Evolutionary conservation across 2,888 invertebrate genomes (phyloP), one percentile per base, ranked within the genome.

Genomic region (Lissocephala sabroskyi): DNA sequence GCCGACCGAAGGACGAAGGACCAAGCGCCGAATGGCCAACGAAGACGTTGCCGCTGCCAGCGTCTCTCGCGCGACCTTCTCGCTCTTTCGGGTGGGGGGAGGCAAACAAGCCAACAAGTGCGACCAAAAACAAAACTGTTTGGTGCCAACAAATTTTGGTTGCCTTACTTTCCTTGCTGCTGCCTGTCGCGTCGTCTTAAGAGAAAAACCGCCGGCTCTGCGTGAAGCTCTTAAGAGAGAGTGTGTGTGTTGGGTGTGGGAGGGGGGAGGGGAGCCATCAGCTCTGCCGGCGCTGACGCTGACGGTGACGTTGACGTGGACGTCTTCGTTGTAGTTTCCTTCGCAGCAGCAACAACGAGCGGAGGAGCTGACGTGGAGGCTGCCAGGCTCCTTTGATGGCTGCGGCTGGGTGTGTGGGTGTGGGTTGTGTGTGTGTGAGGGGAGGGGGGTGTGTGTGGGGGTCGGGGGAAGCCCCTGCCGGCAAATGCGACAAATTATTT

Each of bases 61-160:
- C 2, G 33, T 14, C 29, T 14, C 18, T 30, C 26, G 13, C 7
- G 17, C 6, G n/a, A 44, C 41, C n/a, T n/a, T n/a, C n/a, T n/a
- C n/a, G n/a, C n/a, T n/a, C n/a, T n/a, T n/a, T n/a, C n/a, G n/a
- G n/a, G n/a, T n/a, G n/a, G n/a, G n/a, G n/a, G n/a, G n/a, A n/a
- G n/a, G n/a, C n/a, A n/a, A n/a, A n/a, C n/a, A 71, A 78, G 75
- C 71, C 71, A 71, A 71, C 71, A 71, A 71, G 71, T 71, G 71
- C n/a, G n/a, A n/a, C n/a, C n/a, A n/a, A n/a, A n/a, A n/a, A n/a
- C n/a, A n/a, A n/a, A n/a, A n/a, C n/a, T n/a, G n/a, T n/a, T n/a
- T n/a, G n/a, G n/a, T n/a, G n/a, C n/a, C n/a, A n/a, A n/a, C n/a
- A n/a, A n/a, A n/a, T n/a, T n/a, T n/a, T n/a, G n/a, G n/a, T n/a